A percentile compares a stretch with the other conserved stretches of the same genome.
Evolutionary conservation across 1,140 invertebrate species (phyloP).

Genomic region (Meloidogyne exigua): DNA sequence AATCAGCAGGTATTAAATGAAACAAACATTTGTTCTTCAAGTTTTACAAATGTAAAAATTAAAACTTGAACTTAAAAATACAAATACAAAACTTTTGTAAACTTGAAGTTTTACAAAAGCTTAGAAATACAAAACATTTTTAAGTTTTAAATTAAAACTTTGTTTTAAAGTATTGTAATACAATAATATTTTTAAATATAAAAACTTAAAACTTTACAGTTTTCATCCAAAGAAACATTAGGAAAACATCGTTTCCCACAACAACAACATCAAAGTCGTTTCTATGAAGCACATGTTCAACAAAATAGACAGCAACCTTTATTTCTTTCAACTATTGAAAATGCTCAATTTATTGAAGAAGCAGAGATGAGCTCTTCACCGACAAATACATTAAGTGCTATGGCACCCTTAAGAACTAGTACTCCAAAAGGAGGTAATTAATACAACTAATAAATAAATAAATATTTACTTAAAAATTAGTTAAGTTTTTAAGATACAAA

Average conservation of each 20-base stretch:
- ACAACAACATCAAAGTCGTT: constrained; percentile 26
- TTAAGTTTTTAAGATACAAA: too few species aligned
- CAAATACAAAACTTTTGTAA: too few species aligned
- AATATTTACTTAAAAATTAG: too few species aligned
- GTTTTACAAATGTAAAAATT: too few species aligned
- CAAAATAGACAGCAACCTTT: not conserved
- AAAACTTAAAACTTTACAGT: not conserved
- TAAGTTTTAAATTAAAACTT: too few species aligned
- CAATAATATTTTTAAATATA: not conserved
- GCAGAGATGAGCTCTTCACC: not conserved
- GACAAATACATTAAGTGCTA: constrained; percentile 4
- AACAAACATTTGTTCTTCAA: not conserved
- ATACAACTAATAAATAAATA: too few species aligned
- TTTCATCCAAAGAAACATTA: not conserved
- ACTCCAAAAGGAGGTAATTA: not conserved
- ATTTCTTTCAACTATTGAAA: not conserved
- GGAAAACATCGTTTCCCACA: not conserved
- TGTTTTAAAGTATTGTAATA: too few species aligned
- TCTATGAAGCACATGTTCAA: constrained; percentile 1
- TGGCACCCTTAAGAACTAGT: constrained; percentile 22
- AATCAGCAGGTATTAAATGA: not conserved
- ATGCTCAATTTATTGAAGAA: constrained; percentile 16
- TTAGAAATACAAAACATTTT: too few species aligned
- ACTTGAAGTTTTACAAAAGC: too few species aligned
- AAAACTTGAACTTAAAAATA: too few species aligned